Evolutionary conservation across 1,140 invertebrate genomes (phyloP).

Genomic region (Drosophila pseudoananassae): DNA sequence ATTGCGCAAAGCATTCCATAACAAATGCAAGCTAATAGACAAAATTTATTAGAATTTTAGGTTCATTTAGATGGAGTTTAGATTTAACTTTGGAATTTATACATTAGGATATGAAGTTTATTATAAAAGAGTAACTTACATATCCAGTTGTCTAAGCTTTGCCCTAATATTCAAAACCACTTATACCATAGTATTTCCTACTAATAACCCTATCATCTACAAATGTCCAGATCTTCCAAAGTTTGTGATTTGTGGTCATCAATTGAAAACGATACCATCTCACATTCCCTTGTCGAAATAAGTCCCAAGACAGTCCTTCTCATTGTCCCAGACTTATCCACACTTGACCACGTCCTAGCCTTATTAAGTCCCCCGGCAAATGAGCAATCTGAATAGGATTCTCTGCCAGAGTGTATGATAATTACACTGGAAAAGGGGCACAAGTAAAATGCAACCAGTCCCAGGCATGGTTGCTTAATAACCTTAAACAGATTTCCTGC

Average conservation of each 20-base stretch:
- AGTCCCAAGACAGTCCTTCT: constrained; percentile 6
- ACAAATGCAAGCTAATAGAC: no score
- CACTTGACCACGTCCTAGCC: constrained; percentile 25
- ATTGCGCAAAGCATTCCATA: no score
- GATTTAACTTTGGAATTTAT: no score
- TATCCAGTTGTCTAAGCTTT: neutral
- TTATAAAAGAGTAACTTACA: neutral
- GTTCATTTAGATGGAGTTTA: no score
- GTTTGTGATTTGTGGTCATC: constrained; percentile 1
- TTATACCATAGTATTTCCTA: neutral
- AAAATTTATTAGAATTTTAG: no score
- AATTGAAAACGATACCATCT: constrained; percentile 6
- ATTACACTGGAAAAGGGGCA: constrained; percentile 14
- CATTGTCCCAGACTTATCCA: constrained; percentile 35
- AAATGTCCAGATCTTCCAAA: neutral
- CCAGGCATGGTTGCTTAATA: constrained; percentile 42
- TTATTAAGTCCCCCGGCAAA: constrained; percentile 8
- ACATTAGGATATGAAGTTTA: no score
- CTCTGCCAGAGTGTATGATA: constrained; percentile 1
- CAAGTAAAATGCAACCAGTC: constrained; percentile 20
- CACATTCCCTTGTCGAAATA: constrained; percentile 23
- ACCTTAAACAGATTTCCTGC: constrained; percentile 53
- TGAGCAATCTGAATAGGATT: constrained; percentile 20
- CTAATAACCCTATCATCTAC: neutral
- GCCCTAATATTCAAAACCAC: neutral